phyloP scores from a whole-genome alignment of 2,113 vertebrate species.

The Protobothrops mucrosquamatus region DNA sequence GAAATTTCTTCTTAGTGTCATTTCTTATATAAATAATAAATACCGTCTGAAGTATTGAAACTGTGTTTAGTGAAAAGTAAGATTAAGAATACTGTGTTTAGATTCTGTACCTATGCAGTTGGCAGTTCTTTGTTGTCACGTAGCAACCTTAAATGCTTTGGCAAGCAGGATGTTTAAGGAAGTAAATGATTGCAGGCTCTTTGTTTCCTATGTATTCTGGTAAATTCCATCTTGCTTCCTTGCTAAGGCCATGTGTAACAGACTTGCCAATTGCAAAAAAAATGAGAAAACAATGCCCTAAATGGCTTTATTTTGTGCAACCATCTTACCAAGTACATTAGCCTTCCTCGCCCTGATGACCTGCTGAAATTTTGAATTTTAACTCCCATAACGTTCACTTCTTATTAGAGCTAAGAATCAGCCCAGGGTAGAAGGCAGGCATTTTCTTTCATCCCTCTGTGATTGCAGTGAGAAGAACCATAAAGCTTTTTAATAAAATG shows the following conservation, averaged over 20 bases:
- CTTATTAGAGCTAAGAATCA: background rate
- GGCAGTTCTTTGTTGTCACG: slow-evolving; percentile 55
- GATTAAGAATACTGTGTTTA: slow-evolving; percentile 21
- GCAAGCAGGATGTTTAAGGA: slow-evolving; percentile 1
- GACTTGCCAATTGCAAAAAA: background rate
- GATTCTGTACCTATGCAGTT: slow-evolving; percentile 46
- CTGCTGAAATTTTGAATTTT: background rate
- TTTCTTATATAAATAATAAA: background rate
- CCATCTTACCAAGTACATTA: background rate
- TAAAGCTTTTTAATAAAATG: background rate
- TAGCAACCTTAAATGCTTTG: slow-evolving; percentile 57
- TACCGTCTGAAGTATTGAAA: background rate
- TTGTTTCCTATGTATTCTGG: background rate
- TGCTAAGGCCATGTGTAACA: background rate
- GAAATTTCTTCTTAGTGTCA: background rate
- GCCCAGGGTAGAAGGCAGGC: background rate
- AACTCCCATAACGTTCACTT: background rate
- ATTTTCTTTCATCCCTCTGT: background rate
- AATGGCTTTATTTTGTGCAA: background rate
- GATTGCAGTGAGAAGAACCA: background rate
- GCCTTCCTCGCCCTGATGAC: background rate
- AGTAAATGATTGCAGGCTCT: background rate
- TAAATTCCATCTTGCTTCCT: background rate
- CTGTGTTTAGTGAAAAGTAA: background rate
- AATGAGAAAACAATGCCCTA: background rate